Conservation (phyloP, 2,113 vertebrate genomes). For the Cavia porcellus region DNA sequence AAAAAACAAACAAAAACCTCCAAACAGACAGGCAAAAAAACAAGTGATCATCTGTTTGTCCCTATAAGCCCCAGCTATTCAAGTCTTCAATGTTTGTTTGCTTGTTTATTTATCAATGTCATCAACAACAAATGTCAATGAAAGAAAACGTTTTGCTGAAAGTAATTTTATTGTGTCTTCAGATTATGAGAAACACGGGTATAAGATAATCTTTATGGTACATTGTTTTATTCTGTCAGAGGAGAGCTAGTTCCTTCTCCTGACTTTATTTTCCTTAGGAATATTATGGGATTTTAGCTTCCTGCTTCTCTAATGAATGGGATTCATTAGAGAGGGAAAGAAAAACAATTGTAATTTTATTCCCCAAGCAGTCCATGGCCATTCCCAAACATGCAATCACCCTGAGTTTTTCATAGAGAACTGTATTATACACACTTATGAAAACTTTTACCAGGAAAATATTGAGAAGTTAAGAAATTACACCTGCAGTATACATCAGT, state of each 20-base stretch:
- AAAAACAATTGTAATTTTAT: conserved; percentile 14
- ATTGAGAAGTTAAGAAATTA: neutral
- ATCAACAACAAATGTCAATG: neutral
- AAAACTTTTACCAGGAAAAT: neutral
- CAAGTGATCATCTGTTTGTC: neutral
- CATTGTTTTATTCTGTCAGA: neutral
- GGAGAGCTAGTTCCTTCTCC: neutral
- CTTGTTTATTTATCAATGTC: neutral
- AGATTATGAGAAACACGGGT: neutral
- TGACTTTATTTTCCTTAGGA: neutral
- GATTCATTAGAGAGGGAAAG: neutral
- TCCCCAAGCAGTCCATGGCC: neutral
- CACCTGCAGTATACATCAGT: neutral
- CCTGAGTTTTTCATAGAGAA: conserved; percentile 38
- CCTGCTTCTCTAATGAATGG: neutral
- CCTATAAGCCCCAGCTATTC: neutral
- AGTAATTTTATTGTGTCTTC: neutral
- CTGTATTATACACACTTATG: neutral
- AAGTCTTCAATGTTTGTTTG: neutral
- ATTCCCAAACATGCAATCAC: neutral
- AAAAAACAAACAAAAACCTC: neutral
- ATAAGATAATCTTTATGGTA: neutral
- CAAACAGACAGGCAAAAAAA: neutral
- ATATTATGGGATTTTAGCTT: neutral
- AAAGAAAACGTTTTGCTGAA: neutral